These are phyloP conservation scores for Ibycter americanus DNA, from an alignment of 2,797 vertebrate genomes.

Conservation along the genomic window DNA sequence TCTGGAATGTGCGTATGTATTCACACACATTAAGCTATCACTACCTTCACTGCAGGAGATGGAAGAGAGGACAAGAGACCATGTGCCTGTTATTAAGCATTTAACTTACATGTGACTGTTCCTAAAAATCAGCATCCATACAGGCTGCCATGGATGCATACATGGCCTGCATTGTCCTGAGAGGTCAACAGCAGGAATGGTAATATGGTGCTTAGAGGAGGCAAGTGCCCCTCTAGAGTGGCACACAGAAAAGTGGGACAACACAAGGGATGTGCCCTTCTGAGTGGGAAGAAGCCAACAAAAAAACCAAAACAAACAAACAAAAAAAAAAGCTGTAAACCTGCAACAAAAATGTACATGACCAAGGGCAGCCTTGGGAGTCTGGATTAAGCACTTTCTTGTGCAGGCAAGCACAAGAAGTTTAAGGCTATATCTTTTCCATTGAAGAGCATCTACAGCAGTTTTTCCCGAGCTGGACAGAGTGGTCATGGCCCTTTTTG, in stretches of 20 bases:
- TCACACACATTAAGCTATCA: neutral
- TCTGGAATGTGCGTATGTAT: neutral
- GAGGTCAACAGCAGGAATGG: neutral
- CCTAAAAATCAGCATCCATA: neutral
- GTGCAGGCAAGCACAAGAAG: neutral
- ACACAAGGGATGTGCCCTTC: neutral
- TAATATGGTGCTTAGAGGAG: neutral
- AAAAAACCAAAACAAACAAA: neutral
- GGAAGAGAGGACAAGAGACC: accelerated
- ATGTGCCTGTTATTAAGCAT: neutral
- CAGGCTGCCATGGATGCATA: neutral
- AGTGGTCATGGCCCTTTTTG: neutral
- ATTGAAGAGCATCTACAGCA: neutral
- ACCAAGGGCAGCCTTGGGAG: neutral
- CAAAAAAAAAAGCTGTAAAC: neutral
- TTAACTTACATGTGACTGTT: neutral
- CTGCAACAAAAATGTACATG: accelerated
- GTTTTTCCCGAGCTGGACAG: neutral
- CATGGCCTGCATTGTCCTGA: accelerated
- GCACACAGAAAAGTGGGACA: neutral
- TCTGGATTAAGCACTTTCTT: neutral
- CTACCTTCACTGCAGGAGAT: neutral
- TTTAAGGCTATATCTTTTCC: neutral
- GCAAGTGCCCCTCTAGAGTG: accelerated
- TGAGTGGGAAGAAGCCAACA: neutral